Conservation (phyloP, 2,888 invertebrate species). For the Cotesia congregata region DNA sequence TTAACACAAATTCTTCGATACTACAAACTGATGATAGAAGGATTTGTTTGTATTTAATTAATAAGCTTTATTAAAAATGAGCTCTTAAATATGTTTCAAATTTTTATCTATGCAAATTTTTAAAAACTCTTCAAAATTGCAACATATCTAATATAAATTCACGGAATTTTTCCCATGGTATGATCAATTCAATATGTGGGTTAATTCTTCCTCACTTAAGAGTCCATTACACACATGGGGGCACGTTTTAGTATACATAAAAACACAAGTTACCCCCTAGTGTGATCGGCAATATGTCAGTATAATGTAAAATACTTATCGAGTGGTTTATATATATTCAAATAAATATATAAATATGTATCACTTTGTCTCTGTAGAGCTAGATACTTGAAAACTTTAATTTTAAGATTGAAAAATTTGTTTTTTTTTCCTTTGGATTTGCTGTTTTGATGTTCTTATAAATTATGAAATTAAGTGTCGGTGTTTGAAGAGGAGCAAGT, state of each 20-base stretch:
- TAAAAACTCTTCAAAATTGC: too few species aligned
- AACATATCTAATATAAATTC: background rate
- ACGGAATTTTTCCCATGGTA: background rate
- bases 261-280: conserved; percentile 55
- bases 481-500: background rate
- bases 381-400: background rate
- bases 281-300: background rate
- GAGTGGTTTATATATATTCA: background rate
- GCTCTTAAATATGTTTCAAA: too few species aligned
- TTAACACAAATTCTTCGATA: background rate
- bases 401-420: background rate
- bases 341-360: background rate
- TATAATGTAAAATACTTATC: background rate
- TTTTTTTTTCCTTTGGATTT: too few species aligned
- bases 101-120: background rate
- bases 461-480: background rate
- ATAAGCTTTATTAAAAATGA: too few species aligned
- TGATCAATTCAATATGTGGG: background rate
- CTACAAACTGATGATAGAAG: background rate
- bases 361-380: conserved; percentile 19
- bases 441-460: background rate
- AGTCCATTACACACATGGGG: background rate
- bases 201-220: background rate
- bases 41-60: too few species aligned
- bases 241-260: conserved; percentile 49